These are phyloP conservation scores for Dermatemys mawii DNA, from an alignment of 2,113 vertebrate genomes.

Conservation along the genomic window DNA sequence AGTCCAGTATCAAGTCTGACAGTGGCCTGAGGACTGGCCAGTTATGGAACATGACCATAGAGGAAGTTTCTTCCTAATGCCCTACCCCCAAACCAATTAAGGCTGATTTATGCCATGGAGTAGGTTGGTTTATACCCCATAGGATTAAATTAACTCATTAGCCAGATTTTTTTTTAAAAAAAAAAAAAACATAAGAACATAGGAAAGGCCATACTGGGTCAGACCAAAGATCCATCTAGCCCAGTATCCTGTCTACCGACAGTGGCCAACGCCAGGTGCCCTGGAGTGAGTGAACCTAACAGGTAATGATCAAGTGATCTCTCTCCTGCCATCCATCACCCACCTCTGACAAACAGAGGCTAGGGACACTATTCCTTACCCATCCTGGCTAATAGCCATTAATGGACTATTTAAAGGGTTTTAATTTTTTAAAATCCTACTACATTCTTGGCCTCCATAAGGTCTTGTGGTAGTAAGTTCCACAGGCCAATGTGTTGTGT, in stretches of 20 bases:
- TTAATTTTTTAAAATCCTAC: not conserved
- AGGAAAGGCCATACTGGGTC: no score
- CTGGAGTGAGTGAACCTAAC: no score
- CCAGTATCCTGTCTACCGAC: no score
- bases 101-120: not conserved
- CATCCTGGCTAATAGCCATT: no score
- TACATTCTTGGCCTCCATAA: not conserved
- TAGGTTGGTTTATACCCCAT: not conserved
- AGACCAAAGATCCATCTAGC: no score
- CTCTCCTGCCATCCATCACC: no score
- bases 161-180: not conserved
- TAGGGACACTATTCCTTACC: no score
- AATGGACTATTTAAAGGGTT: not conserved
- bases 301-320: no score
- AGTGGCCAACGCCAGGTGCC: no score
- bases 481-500: not conserved
- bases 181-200: no score
- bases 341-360: no score
- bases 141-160: not conserved
- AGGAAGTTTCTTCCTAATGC: not conserved
- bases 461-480: not conserved
- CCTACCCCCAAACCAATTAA: not conserved
- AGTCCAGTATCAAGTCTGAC: not conserved
- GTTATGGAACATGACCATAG: not conserved
- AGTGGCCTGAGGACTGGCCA: not conserved